Evolutionary conservation across 2,113 vertebrate species (phyloP), one percentile per base, ranked within the genome.

Genomic region (Hipposideros armiger): DNA sequence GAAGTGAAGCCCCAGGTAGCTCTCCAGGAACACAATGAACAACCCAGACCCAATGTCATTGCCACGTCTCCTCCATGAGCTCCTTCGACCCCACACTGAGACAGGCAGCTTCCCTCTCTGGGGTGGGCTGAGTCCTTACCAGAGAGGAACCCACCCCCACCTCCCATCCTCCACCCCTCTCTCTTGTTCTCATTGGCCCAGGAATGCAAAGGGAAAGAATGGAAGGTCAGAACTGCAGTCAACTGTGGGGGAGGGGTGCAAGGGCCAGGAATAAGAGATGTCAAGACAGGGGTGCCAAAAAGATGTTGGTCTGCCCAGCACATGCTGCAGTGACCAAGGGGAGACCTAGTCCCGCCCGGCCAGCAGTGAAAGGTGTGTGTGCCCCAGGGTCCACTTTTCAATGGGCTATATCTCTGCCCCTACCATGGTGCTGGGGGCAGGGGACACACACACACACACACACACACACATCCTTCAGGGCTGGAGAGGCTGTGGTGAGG

Each of bases 401-500:
- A 5, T 1, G 50, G 89, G 89, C 96, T 93, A 92, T 14, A 56
- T 54, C 47, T 70, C 83, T 58, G 4, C 62, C 78, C 87, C 42
- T 66, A 28, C 74, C n/a, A 6, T 32, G 54, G 54, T 1, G n/a
- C 92, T 60, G 88, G 87, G 74, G 76, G 80, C 87, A 86, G 82
- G 85, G 54, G 54, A n/a, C 58, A 30, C 83, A 78, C 64, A 50
- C 62, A 40, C 50, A 56, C 56, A 16, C 24, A 45, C 84, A 11
- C 90, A 20, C 58, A 17, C 24, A n/a, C 56, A 70, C 50, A 8
- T 74, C 3, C 80, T 20, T 13, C 20, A 2, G n/a, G 4, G 28
- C n/a, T 36, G 42, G 19, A 94, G 69, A 52, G 80, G 87, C 95
- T 89, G 91, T 2, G 78, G 82, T n/a, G 74, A 97, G 97, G 96